These are phyloP conservation scores for Sericinus montela DNA, from an alignment of 2,888 invertebrate species.

Conservation along the genomic window DNA sequence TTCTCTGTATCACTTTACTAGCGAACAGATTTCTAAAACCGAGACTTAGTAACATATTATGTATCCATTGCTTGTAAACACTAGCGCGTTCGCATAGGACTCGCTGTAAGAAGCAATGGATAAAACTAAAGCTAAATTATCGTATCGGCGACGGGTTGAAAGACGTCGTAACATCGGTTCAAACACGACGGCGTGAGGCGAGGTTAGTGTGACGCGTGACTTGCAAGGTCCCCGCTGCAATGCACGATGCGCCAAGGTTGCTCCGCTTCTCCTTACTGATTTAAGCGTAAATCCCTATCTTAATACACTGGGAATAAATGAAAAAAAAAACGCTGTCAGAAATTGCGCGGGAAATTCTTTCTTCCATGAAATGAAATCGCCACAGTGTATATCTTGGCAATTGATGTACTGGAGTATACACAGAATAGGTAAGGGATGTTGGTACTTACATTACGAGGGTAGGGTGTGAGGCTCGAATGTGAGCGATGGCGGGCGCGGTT, in stretches of 20 bases:
- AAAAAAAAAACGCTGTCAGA: neutral
- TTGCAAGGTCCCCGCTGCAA: slow-evolving; percentile 79
- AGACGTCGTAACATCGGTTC: slow-evolving; percentile 52
- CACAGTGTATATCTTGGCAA: slow-evolving; percentile 35
- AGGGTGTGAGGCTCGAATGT: slow-evolving; percentile 32
- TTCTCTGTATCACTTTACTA: slow-evolving; percentile 33
- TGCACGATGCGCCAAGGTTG: slow-evolving; percentile 80
- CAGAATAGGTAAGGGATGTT: slow-evolving; percentile 22
- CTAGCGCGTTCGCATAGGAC: neutral
- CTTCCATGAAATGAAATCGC: slow-evolving; percentile 59
- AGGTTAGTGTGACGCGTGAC: slow-evolving; percentile 79
- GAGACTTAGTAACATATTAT: slow-evolving; percentile 18
- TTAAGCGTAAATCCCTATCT: slow-evolving; percentile 39
- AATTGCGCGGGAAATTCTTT: slow-evolving; percentile 12
- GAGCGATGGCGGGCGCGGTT: slow-evolving; percentile 33
- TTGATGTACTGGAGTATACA: slow-evolving; percentile 16
- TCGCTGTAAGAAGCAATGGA: slow-evolving; percentile 44
- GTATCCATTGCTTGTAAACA: slow-evolving; percentile 37
- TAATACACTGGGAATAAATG: slow-evolving; percentile 17
- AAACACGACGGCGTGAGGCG: slow-evolving; percentile 73
- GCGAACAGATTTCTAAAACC: slow-evolving; percentile 24
- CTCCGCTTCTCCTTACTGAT: slow-evolving; percentile 56
- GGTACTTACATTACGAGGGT: slow-evolving; percentile 32
- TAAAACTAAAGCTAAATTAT: slow-evolving; percentile 28
- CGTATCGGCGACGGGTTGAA: slow-evolving; percentile 41